Conservation (phyloP, 1,140 invertebrate species). For the Orchesella cincta region DNA sequence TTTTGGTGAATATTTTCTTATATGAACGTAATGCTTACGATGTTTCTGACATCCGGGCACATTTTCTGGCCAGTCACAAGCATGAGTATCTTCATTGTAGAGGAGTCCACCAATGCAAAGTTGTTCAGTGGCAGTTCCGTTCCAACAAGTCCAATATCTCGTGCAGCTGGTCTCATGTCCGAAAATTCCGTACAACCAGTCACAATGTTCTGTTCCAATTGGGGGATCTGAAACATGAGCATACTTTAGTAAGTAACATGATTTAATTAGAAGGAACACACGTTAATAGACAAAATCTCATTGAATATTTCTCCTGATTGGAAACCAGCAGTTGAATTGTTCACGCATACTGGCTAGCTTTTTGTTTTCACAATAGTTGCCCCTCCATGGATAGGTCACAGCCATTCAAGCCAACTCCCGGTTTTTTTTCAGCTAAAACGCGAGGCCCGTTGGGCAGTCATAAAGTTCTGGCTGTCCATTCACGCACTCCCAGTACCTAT, state of each 20-base stretch:
- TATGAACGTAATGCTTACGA: constrained; percentile 70
- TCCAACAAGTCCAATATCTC: constrained; percentile 92
- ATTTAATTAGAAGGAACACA: background rate
- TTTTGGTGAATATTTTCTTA: too few relatives aligned
- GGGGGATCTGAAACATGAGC: constrained; percentile 84
- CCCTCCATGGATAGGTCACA: constrained; percentile 85
- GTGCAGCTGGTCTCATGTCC: constrained; percentile 90
- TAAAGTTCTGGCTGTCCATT: constrained; percentile 75
- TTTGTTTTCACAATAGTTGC: constrained; percentile 79
- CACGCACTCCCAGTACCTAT: constrained; percentile 63
- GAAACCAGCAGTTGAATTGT: too few relatives aligned
- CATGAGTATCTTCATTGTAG: constrained; percentile 85
- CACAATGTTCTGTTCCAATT: constrained; percentile 80
- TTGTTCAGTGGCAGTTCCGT: constrained; percentile 86
- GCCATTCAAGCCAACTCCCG: constrained; percentile 80
- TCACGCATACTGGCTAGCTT: constrained; percentile 72
- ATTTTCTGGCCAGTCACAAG: constrained; percentile 91
- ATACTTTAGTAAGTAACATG: too few relatives aligned
- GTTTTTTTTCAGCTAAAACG: constrained; percentile 83
- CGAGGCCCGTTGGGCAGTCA: constrained; percentile 86
- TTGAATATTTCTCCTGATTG: background rate
- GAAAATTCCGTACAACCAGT: constrained; percentile 90
- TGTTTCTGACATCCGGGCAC: constrained; percentile 90
- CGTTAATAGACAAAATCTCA: too few relatives aligned
- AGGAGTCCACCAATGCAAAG: constrained; percentile 88